These are phyloP conservation scores for Lapara coniferarum DNA, from an alignment of 2,888 invertebrate species.

Conservation along the genomic window DNA sequence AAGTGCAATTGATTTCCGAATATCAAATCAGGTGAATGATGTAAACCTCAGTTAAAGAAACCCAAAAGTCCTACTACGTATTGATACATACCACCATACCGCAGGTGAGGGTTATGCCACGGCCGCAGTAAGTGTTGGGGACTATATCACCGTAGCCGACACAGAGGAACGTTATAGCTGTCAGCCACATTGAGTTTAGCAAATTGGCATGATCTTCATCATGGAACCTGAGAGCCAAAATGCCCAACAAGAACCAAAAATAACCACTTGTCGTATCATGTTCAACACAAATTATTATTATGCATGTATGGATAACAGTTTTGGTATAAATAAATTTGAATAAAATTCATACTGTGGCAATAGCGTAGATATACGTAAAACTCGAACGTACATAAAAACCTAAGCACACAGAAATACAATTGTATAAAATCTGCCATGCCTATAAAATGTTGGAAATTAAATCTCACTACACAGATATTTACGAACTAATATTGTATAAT, in stretches of 20 bases:
- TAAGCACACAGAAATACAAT: constrained; percentile 51
- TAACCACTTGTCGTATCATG: constrained; percentile 60
- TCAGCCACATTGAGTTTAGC: constrained; percentile 99
- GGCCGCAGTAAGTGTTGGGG: constrained; percentile 99
- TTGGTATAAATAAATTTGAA: constrained; percentile 9
- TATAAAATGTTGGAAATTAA: constrained; percentile 62
- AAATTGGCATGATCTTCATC: constrained; percentile 99
- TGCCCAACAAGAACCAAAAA: constrained; percentile 82
- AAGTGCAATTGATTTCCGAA: constrained; percentile 43
- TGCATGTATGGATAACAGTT: constrained; percentile 17
- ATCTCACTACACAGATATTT: constrained; percentile 69
- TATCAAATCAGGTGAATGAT: constrained; percentile 45
- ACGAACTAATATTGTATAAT: constrained; percentile 64
- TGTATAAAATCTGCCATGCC: constrained; percentile 67
- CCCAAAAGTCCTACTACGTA: constrained; percentile 66
- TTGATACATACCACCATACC: constrained; percentile 98
- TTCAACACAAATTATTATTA: constrained; percentile 19
- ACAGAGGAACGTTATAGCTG: constrained; percentile 99
- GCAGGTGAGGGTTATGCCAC: constrained; percentile 98
- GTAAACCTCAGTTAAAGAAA: constrained; percentile 51
- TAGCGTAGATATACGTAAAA: constrained; percentile 31
- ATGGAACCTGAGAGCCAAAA: constrained; percentile 93
- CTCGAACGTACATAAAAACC: constrained; percentile 37
- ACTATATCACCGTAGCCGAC: constrained; percentile 99
- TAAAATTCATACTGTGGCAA: constrained; percentile 36